Evolutionary conservation across 1,140 invertebrate genomes (phyloP).

Genomic region (Cataglyphis hispanica): DNA sequence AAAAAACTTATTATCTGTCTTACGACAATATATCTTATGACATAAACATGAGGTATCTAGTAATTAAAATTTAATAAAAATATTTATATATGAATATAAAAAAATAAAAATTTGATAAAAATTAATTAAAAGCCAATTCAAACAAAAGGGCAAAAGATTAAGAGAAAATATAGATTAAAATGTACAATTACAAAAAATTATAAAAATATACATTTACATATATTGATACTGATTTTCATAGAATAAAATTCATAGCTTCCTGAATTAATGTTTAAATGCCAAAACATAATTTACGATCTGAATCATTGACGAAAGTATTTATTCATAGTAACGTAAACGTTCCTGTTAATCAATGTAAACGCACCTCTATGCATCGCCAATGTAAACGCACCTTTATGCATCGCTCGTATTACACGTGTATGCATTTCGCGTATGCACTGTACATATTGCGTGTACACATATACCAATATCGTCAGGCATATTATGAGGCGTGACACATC

Average conservation of each 20-base stretch:
- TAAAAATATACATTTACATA: neutral
- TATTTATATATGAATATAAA: neutral
- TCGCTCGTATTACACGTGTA: slow-evolving; percentile 1
- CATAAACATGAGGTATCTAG: neutral
- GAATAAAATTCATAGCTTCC: neutral
- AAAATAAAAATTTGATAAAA: neutral
- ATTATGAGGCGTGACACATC: slow-evolving; percentile 61
- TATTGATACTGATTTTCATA: neutral
- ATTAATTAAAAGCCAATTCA: no score
- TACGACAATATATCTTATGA: neutral
- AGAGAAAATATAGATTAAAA: no score
- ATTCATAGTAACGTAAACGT: neutral
- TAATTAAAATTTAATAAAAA: neutral
- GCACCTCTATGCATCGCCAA: neutral
- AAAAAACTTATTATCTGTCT: neutral
- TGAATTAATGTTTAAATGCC: neutral
- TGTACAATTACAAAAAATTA: neutral
- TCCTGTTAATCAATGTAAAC: no score
- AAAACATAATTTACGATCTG: neutral
- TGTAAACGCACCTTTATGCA: neutral
- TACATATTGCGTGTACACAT: slow-evolving; percentile 24
- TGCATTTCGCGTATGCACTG: slow-evolving; percentile 6
- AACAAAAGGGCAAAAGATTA: no score
- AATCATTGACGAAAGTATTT: neutral
- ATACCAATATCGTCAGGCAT: slow-evolving; percentile 58